A percentile compares a stretch with the other conserved stretches of the same genome.
These are phyloP conservation scores for Ictalurus punctatus DNA, from an alignment of 2,113 vertebrate genomes.

Conservation along the genomic window DNA sequence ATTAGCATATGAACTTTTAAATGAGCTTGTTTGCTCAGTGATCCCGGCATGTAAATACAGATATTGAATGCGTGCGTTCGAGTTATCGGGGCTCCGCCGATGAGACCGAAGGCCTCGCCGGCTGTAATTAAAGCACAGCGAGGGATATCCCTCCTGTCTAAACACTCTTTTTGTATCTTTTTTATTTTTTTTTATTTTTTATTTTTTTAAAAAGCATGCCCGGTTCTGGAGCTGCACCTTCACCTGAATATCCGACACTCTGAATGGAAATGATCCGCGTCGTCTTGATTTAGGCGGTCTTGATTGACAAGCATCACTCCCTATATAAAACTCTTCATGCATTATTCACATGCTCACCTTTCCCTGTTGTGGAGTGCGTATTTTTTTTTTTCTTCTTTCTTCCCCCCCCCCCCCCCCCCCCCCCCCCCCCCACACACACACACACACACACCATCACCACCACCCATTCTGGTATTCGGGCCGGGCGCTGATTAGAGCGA, in stretches of 20 bases:
- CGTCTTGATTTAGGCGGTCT: slow-evolving; percentile 61
- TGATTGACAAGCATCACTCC: slow-evolving; percentile 70
- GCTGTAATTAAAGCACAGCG: slow-evolving; percentile 68
- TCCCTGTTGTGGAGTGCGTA: slow-evolving; percentile 53
- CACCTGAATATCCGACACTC: slow-evolving; percentile 66
- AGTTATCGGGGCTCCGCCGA: slow-evolving; percentile 51
- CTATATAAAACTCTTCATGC: slow-evolving; percentile 61
- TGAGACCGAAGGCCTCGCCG: slow-evolving; percentile 57
- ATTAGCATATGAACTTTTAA: slow-evolving; percentile 88
- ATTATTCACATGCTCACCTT: slow-evolving; percentile 58
- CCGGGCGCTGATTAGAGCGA: slow-evolving; percentile 34
- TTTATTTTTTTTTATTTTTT: background rate
- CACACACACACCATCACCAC: no score
- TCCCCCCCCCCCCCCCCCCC: no score
- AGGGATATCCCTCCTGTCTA: slow-evolving; percentile 59
- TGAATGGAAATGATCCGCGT: slow-evolving; percentile 63
- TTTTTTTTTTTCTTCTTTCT: background rate
- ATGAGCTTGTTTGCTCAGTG: slow-evolving; percentile 84
- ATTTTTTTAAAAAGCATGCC: slow-evolving; percentile 11
- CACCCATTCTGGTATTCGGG: background rate
- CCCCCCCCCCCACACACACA: no score
- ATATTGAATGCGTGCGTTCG: slow-evolving; percentile 67
- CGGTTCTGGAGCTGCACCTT: slow-evolving; percentile 49
- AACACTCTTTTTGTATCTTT: slow-evolving; percentile 29
- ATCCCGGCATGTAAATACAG: slow-evolving; percentile 80